Conservation (phyloP, 2,113 vertebrate genomes). For the Hyperopisus bebe region DNA sequence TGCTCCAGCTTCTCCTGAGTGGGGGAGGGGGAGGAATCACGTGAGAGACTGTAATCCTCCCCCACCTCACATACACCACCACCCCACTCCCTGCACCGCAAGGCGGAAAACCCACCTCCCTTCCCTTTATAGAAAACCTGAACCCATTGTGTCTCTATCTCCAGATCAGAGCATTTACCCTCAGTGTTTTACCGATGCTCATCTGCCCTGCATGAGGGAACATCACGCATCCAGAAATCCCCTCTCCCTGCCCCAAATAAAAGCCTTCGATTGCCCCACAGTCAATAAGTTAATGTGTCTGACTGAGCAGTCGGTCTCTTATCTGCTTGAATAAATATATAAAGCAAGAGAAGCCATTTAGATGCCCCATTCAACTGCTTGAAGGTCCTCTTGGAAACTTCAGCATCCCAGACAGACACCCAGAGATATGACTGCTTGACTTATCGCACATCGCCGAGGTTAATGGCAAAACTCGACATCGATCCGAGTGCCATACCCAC, state of each 20-base stretch:
- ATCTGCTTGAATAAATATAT: background rate
- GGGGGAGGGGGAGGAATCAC: constrained; percentile 1
- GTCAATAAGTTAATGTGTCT: background rate
- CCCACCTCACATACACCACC: too few species aligned
- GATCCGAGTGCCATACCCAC: background rate
- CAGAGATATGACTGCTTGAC: background rate
- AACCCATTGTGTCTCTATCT: background rate
- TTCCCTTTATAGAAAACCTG: background rate
- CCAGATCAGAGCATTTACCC: background rate
- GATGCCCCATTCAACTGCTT: background rate
- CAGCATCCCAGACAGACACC: background rate
- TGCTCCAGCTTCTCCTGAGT: constrained; percentile 87
- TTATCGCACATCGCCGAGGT: background rate
- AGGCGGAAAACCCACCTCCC: background rate
- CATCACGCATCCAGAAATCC: background rate
- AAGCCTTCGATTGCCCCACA: background rate
- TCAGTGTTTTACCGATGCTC: background rate
- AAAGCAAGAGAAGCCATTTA: too few species aligned
- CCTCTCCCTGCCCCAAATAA: background rate
- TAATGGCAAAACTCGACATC: background rate
- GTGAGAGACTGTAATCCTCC: background rate
- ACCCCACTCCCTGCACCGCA: background rate
- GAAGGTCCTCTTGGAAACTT: background rate
- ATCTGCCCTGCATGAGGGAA: background rate
- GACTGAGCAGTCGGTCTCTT: background rate